These are phyloP conservation scores for Pipistrellus pygmaeus DNA, from an alignment of 2,797 vertebrate species.

Conservation along the genomic window DNA sequence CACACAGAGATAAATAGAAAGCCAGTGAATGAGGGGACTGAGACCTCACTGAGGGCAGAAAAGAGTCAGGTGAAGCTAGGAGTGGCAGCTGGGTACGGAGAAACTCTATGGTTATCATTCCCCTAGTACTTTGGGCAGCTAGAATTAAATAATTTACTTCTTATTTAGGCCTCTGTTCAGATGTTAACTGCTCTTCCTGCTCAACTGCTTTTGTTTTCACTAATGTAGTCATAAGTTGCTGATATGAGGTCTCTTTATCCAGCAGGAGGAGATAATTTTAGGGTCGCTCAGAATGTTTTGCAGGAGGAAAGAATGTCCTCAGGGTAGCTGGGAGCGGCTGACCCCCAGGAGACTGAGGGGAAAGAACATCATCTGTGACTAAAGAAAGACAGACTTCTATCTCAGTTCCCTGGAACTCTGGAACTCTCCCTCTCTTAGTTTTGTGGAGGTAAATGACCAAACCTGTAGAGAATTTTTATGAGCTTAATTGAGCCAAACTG, in stretches of 20 bases:
- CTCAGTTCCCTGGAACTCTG: background rate
- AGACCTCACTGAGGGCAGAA: background rate
- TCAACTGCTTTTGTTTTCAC: background rate
- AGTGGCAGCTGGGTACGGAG: background rate
- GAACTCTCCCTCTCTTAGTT: background rate
- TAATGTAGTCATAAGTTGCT: background rate
- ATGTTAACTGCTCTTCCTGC: background rate
- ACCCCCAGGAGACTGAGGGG: background rate
- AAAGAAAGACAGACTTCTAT: background rate
- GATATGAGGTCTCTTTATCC: background rate
- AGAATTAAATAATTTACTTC: background rate
- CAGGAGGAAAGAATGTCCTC: background rate
- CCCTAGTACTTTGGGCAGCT: background rate
- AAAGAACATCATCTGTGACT: background rate
- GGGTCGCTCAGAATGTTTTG: background rate
- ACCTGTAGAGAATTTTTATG: background rate
- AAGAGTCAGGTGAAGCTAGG: background rate
- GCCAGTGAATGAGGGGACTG: background rate
- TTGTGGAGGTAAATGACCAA: background rate
- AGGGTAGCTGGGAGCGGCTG: background rate
- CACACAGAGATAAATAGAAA: conserved; percentile 19
- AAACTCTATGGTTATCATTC: background rate
- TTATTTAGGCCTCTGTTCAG: background rate
- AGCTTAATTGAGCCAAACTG: background rate
- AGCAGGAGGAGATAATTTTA: background rate